Percentiles rank a stretch among this genome's conserved stretches.
Evolutionary conservation across 2,888 invertebrate species (phyloP).

Genomic region (Mylabris sibirica): DNA sequence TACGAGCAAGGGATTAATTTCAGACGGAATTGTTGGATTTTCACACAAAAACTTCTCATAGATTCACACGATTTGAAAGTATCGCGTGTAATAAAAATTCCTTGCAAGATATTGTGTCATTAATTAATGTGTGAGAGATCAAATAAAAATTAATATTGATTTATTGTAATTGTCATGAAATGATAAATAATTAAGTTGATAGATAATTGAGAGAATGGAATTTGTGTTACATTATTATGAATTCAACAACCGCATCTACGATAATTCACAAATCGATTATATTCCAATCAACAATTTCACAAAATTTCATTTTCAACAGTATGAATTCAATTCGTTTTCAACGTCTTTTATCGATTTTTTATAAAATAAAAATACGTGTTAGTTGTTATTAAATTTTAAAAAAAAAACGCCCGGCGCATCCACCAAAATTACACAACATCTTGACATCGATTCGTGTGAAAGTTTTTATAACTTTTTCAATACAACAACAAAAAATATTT

Average conservation of each 20-base stretch:
- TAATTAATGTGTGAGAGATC: too few relatives aligned
- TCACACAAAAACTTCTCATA: too few relatives aligned
- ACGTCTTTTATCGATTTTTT: not conserved
- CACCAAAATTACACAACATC: not conserved
- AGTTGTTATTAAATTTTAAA: not conserved
- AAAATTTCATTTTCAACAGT: not conserved
- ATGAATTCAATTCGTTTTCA: not conserved
- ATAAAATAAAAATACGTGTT: not conserved
- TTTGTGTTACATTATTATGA: not conserved
- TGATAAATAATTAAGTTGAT: not conserved
- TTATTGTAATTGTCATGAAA: not conserved
- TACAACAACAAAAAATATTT: not conserved
- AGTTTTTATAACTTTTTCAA: not conserved
- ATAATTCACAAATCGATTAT: slow-evolving; percentile 5
- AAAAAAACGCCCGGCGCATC: slow-evolving; percentile 11
- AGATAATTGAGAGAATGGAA: not conserved
- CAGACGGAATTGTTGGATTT: not conserved
- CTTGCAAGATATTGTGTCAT: too few relatives aligned
- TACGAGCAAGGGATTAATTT: not conserved
- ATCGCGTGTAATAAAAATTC: too few relatives aligned
- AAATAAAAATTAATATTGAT: not conserved
- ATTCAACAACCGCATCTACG: not conserved
- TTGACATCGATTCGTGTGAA: not conserved
- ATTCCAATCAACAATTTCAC: not conserved
- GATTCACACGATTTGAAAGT: too few relatives aligned